A percentile compares a stretch with the other conserved stretches of the same genome.
Evolutionary conservation across 2,797 vertebrate genomes (phyloP).

Genomic region (Girardinus metallicus): DNA sequence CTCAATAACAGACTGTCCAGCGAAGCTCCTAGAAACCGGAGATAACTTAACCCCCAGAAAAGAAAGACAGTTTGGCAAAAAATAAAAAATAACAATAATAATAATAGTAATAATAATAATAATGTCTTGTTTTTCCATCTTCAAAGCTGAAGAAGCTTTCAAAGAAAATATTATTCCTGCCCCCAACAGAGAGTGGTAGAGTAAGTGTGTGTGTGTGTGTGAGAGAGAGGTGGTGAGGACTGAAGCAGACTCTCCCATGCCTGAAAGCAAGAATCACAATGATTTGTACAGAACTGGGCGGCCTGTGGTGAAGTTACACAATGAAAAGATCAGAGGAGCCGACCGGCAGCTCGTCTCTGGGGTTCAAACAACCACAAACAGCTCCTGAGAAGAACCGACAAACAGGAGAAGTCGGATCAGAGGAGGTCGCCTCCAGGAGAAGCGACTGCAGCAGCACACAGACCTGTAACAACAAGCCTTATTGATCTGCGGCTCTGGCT

Average conservation of each 20-base stretch:
- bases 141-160: slow-evolving; percentile 75
- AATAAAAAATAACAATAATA: neutral
- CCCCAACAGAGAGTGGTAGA: slow-evolving; percentile 55
- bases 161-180: slow-evolving; percentile 78
- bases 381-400: slow-evolving; percentile 25
- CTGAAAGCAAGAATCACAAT: slow-evolving; percentile 41
- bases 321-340: slow-evolving; percentile 42
- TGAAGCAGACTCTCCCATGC: slow-evolving; percentile 38
- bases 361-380: slow-evolving; percentile 26
- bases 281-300: slow-evolving; percentile 35
- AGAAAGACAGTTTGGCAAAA: slow-evolving; percentile 31
- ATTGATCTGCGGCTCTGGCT: neutral
- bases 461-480: slow-evolving; percentile 2
- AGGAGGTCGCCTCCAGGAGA: neutral
- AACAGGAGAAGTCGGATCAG: slow-evolving; percentile 22
- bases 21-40: slow-evolving; percentile 19
- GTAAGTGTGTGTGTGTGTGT: slow-evolving; percentile 16
- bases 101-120: neutral
- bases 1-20: slow-evolving; percentile 35
- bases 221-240: slow-evolving; percentile 13
- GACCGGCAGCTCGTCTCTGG: slow-evolving; percentile 28
- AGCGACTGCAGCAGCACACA: neutral
- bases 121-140: slow-evolving; percentile 62
- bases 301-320: slow-evolving; percentile 52
- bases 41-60: slow-evolving; percentile 37